A percentile compares a stretch with the other conserved stretches of the same genome.
These are phyloP conservation scores for Hydrolagus colliei DNA, from an alignment of 2,797 vertebrate genomes.

Conservation along the genomic window DNA sequence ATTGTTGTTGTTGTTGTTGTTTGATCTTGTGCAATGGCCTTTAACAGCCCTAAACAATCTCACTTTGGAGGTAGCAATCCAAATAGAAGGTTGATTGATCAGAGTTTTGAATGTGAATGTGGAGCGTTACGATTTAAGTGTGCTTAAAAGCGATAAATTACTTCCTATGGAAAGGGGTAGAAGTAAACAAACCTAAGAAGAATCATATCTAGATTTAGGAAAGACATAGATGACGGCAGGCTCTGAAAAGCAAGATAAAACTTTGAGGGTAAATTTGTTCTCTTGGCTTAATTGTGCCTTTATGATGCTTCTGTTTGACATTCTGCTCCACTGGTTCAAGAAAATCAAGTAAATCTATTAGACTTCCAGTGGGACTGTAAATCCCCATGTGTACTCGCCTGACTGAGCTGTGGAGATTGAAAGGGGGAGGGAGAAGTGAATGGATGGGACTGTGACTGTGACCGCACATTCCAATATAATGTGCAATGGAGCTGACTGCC, in stretches of 20 bases:
- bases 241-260: not conserved
- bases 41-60: too few relatives aligned
- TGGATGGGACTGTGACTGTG: not conserved
- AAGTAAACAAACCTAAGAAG: too few relatives aligned
- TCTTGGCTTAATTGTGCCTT: slow-evolving; percentile 18
- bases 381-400: not conserved
- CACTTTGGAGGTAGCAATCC: too few relatives aligned
- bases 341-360: slow-evolving; percentile 27
- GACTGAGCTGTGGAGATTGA: not conserved
- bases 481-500: not conserved
- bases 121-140: too few relatives aligned
- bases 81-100: too few relatives aligned
- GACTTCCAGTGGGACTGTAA: slow-evolving; percentile 9
- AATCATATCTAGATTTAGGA: not conserved
- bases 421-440: not conserved
- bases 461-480: not conserved
- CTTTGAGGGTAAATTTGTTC: slow-evolving; percentile 8
- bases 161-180: too few relatives aligned
- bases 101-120: too few relatives aligned
- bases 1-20: too few relatives aligned
- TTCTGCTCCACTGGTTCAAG: slow-evolving; percentile 19
- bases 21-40: too few relatives aligned
- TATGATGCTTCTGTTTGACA: slow-evolving; percentile 14
- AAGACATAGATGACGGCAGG: not conserved
- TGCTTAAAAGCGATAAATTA: too few relatives aligned